Evolutionary conservation across 2,797 vertebrate genomes (phyloP).

Genomic region (Myiotriccus ornatus): DNA sequence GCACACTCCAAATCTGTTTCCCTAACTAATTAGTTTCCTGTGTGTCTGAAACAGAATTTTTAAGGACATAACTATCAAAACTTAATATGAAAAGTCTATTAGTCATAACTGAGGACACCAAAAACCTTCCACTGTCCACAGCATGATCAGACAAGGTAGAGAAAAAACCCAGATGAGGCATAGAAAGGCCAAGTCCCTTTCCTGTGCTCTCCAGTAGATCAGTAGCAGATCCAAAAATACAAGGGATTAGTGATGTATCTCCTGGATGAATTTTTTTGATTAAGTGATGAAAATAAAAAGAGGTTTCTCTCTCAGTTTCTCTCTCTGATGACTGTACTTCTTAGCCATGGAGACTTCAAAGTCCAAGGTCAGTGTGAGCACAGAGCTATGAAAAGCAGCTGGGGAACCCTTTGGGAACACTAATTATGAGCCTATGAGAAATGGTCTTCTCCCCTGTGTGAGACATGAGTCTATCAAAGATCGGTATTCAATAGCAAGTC

Average conservation of each 20-base stretch:
- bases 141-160: not conserved
- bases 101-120: not conserved
- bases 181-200: not conserved
- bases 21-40: not conserved
- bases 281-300: not conserved
- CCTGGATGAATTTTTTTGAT: not conserved
- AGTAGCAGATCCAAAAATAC: not conserved
- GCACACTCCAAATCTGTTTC: not conserved
- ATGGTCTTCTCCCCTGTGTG: not conserved
- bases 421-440: conserved; percentile 24
- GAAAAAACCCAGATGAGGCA: not conserved
- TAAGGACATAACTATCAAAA: not conserved
- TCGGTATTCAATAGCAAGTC: conserved; percentile 39
- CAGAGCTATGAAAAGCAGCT: conserved; percentile 39
- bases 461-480: conserved; percentile 24
- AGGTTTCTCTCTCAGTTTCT: not conserved
- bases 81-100: not conserved
- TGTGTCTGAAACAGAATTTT: not conserved
- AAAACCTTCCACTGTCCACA: not conserved
- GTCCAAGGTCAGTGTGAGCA: not conserved
- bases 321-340: not conserved
- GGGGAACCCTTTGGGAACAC: not conserved
- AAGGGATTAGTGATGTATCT: not conserved
- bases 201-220: not conserved
- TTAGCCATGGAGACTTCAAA: not conserved